Base-by-base conservation (phyloP, 1,140 invertebrate genomes). In the Anagrus nilaparvatae region DNA sequence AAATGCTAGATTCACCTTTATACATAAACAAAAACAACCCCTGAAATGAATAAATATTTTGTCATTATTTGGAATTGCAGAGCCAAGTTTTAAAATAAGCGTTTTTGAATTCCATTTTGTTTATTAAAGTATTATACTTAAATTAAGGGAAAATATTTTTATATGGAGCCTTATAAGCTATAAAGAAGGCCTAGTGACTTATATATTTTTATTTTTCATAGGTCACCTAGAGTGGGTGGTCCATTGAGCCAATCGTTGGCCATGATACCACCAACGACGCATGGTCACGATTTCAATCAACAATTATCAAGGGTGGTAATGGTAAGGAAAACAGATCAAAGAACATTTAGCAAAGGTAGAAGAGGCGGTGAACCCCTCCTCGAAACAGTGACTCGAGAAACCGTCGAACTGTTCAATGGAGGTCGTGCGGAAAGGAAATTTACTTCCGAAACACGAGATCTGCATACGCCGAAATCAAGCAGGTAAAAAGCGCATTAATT, bases 321-420 rank as follows among this genome's bases (percentile, higher is more conserved):
- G 75, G 74, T 76, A 5, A 66, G 75, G 38, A 77, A 77, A 62
- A 76, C 73, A 18, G 75, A 77, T 53, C 73, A 76, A 47, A 64
- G 75, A 43, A 75, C 73, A 0, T 75, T 75, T 35, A 69, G 64
- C 17, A 67, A 69, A 46, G 66, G 64, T 8, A 52, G 61, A 7
- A 50, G 58, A 21, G 64, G 62, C 12, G 65, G 65, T 17, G 69
- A 71, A 42, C 68, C 68, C 13, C 60, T 70, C 31, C 52, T 70
- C 20, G 74, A 77, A 52, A 74, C 73, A 21, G 70, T 77, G 25
- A 76, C 74, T 13, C 63, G 73, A 33, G 74, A 77, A 55, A 77
- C 75, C 21, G 73, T 76, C 20, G 72, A 76, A 60, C 69, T 75
- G 5, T 76, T 75, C 48, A 65, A 65, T 34, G 75, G 74, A 3